Evolutionary conservation across 2,797 vertebrate genomes (phyloP), one percentile per base, ranked within the genome.

Genomic region (Fundulus diaphanus): DNA sequence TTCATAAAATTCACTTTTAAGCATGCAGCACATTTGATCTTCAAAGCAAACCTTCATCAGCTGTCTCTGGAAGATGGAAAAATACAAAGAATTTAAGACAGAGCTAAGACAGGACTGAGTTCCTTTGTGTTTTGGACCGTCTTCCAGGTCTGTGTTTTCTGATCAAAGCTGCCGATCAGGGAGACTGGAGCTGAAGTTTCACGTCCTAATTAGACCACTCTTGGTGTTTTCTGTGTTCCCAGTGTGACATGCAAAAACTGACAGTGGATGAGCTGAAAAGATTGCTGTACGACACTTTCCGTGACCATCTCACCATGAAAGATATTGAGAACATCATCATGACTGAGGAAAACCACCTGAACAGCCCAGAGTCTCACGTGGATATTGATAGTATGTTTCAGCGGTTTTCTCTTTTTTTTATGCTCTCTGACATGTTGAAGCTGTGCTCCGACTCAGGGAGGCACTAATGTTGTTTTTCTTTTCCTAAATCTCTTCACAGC

Each of bases 291-390:
- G 97, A 99, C 88, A 98, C 98, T 16, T 99, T 99, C 95, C 97
- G 97, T 7, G 98, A 99, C 90, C 98, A 99, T 90, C 96, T 99
- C 88, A 98, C 98, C 83, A 99, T 99, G 98, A 98, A 98, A 94
- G 98, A 99, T 95, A 99, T 99, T 2, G 98, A 99, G 94, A 97
- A 98, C 94, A 99, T 99, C 94, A 99, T 99, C 89, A 97, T 99
- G 96, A 99, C 97, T 0, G 98, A 99, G 92, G 98, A 98, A 87
- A 98, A 94, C 89, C 98, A 99, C 92, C 93, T 99, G 90, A 98
- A 97, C 93, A 98, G 96, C 1, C 94, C 96, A 0, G 97, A 98
- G 92, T 97, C 96, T 78, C 97, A 98, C 0, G 96, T 99, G 61
- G 97, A 98, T 0, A 98, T 99, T 74, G 97, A 99, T 91, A 98